Conservation (phyloP, 1,140 invertebrate species). For the Aporrectodea caliginosa region DNA sequence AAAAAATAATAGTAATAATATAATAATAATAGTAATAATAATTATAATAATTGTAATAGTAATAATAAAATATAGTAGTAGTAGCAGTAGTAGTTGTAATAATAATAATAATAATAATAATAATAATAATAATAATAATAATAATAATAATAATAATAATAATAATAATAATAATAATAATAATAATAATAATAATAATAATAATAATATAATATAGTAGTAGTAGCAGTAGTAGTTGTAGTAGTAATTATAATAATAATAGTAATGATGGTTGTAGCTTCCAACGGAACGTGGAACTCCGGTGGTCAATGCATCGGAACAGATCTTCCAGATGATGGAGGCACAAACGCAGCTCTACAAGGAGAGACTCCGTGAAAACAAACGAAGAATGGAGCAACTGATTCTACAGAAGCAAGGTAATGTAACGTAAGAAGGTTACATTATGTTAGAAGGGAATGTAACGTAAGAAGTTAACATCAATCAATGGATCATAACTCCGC, state of each 20-base stretch:
- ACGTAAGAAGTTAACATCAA: not conserved
- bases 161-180: no score
- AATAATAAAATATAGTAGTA: no score
- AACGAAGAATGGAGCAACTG: not conserved
- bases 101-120: no score
- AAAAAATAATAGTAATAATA: no score
- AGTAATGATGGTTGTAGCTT: not conserved
- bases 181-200: no score
- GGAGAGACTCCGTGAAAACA: not conserved
- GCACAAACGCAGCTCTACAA: not conserved
- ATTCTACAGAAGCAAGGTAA: not conserved
- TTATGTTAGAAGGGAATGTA: not conserved
- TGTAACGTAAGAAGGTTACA: not conserved
- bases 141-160: no score
- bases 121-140: no score
- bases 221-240: not conserved
- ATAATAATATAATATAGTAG: not conserved
- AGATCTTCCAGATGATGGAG: not conserved
- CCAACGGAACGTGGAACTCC: no score
- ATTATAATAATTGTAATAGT: no score
- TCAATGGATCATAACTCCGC: not conserved
- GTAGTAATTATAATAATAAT: not conserved
- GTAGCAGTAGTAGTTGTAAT: no score
- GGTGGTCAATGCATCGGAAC: not conserved
- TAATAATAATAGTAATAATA: no score